phyloP scores from a whole-genome alignment of 2,888 invertebrate genomes.

The Cephus rjabovi region DNA sequence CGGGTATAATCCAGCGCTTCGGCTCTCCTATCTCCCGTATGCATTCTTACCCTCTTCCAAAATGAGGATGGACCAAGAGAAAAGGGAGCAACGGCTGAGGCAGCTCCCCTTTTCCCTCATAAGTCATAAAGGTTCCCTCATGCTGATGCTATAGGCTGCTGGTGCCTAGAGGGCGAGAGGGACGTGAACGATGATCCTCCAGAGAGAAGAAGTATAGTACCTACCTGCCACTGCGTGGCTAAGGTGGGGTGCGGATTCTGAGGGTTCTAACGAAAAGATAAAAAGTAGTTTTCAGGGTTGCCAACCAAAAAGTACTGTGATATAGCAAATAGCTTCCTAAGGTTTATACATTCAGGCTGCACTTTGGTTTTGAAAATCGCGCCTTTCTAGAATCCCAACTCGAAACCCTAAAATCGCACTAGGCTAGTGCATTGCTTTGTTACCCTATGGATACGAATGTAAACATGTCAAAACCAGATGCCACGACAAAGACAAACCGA shows the following conservation, averaged over 20 bases:
- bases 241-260: background rate
- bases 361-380: background rate
- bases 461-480: background rate
- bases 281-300: background rate
- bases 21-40: slow-evolving; percentile 14
- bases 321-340: background rate
- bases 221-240: background rate
- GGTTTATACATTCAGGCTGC: background rate
- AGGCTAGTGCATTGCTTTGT: background rate
- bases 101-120: slow-evolving; percentile 38
- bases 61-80: slow-evolving; percentile 4
- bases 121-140: slow-evolving; percentile 44
- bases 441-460: background rate
- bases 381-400: background rate
- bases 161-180: slow-evolving; percentile 19
- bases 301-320: background rate
- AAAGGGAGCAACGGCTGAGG: slow-evolving; percentile 15
- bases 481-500: background rate
- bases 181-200: slow-evolving; percentile 43
- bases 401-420: background rate
- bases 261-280: background rate
- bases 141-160: slow-evolving; percentile 5
- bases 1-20: slow-evolving; percentile 13
- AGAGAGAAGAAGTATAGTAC: slow-evolving; percentile 25
- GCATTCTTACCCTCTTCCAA: slow-evolving; percentile 18